Base-by-base conservation (phyloP, 2,797 vertebrate genomes). In the Glyptemys insculpta region DNA sequence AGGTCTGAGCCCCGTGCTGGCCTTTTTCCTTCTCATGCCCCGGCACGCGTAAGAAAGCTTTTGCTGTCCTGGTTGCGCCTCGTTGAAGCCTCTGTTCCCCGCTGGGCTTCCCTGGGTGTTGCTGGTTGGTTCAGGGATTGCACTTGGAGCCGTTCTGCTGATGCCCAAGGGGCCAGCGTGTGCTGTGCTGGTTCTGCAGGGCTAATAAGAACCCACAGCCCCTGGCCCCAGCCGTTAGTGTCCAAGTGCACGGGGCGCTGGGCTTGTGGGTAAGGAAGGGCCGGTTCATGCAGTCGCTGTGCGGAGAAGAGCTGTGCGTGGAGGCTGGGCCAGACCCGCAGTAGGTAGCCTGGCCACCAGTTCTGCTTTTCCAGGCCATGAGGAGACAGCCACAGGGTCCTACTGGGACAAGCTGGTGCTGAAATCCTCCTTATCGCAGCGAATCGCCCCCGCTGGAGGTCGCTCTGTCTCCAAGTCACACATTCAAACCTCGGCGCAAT, bases 401-500 rank as follows among this genome's bases (percentile, higher is more conserved):
- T 9, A 15, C 34, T 31, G 12, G 27, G 57, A 12, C 11, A 31
- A 14, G 41, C 41, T 27, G 41, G 41, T 47, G 41, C 41, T 76
- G 27, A 47, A 47, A 47, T 27, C 23, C 23, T 18, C 72, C 25
- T 23, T 5, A 19, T 37, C 5, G 4, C 8, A 68, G 19, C 2
- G 4, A 14, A 5, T 68, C 8, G 4, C 18, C n/a, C 72, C 41
- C 23, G 12, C 23, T 16, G 25, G 23, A 27, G 41, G 5, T 44
- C 44, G 23, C 23, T 44, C 21, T 15, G 21, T 6, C 41, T 41
- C 72, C 5, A 12, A 54, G 21, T 72, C 68, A 23, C 21, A 10
- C 37, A 8, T 3, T 23, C n/a, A 23, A 2, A 9, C 7, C 23
- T 74, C 41, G 12, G 2, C 14, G 25, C 4, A 1, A 25, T 76